A percentile compares a stretch with the other conserved stretches of the same genome.
phyloP scores from a whole-genome alignment of 2,888 invertebrate genomes.

The Aleiodes testaceus region DNA sequence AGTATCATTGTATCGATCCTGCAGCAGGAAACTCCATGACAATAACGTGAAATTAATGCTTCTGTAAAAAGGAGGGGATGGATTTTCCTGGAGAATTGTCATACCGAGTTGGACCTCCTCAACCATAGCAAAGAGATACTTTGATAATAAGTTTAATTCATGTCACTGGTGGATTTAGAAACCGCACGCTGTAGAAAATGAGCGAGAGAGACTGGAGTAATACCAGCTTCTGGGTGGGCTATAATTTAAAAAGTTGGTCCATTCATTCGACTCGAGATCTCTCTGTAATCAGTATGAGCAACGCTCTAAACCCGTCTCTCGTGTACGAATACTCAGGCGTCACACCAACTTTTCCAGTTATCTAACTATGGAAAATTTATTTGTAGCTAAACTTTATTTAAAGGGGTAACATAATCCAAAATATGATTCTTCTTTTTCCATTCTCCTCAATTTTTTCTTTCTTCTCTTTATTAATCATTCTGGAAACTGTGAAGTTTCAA shows the following conservation, averaged over 20 bases:
- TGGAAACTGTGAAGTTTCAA: too few relatives aligned
- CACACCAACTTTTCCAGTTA: slow-evolving; percentile 24
- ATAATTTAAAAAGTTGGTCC: slow-evolving; percentile 67
- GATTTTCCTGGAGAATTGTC: slow-evolving; percentile 8
- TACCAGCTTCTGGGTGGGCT: slow-evolving; percentile 62
- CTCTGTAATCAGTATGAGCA: slow-evolving; percentile 58
- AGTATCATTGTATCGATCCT: slow-evolving; percentile 8
- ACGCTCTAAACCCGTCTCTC: slow-evolving; percentile 41
- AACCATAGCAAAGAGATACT: slow-evolving; percentile 51
- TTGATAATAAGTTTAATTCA: slow-evolving; percentile 61
- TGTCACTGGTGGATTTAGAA: slow-evolving; percentile 38
- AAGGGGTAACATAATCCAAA: slow-evolving; percentile 7
- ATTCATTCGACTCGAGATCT: slow-evolving; percentile 59
- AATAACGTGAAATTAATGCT: slow-evolving; percentile 22
- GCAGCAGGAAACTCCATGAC: slow-evolving; percentile 1
- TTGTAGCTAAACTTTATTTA: slow-evolving; percentile 2
- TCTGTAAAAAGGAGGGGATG: not conserved
- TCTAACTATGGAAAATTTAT: slow-evolving; percentile 14
- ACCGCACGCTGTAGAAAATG: slow-evolving; percentile 1
- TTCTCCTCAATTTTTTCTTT: not conserved
- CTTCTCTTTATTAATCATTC: slow-evolving; percentile 17
- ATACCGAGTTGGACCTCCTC: slow-evolving; percentile 11
- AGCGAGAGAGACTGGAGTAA: slow-evolving; percentile 38
- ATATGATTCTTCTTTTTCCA: slow-evolving; percentile 1
- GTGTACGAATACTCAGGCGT: slow-evolving; percentile 19